Conservation (phyloP, 2,113 vertebrate genomes). For the Scomber scombrus region DNA sequence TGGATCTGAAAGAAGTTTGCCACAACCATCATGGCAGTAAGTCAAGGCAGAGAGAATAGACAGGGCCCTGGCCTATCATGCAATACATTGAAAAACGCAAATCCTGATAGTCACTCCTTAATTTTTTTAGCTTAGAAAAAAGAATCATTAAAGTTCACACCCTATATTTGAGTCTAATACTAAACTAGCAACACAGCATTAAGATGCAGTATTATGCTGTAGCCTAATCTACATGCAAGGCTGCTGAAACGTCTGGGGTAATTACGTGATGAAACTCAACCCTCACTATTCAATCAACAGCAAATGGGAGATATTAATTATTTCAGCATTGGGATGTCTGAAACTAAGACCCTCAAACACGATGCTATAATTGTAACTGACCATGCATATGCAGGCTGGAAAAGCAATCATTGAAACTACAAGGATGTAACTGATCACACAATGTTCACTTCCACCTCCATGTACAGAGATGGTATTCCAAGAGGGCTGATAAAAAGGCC, state of each 20-base stretch:
- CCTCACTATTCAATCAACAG: not conserved
- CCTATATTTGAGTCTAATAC: not conserved
- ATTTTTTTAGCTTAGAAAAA: not conserved
- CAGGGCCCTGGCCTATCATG: not conserved
- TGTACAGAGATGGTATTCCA: not conserved
- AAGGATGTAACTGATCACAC: slow-evolving; percentile 7
- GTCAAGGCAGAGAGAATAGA: not conserved
- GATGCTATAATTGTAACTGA: slow-evolving; percentile 11
- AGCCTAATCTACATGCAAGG: slow-evolving; percentile 1
- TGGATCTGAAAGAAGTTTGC: not conserved
- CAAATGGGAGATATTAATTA: not conserved
- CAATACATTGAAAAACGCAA: not conserved
- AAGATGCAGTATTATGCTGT: not conserved
- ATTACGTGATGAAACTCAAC: not conserved
- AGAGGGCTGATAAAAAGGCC: not conserved
- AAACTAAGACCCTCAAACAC: not conserved
- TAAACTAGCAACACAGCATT: not conserved
- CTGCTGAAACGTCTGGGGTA: not conserved
- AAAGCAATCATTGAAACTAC: not conserved
- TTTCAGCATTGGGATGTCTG: too few species aligned
- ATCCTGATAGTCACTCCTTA: not conserved
- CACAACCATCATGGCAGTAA: not conserved
- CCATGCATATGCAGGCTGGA: not conserved
- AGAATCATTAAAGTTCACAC: not conserved
- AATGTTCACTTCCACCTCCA: slow-evolving; percentile 1